Conservation (phyloP, 2,888 invertebrate species). For the Linnaemya vulpina region DNA sequence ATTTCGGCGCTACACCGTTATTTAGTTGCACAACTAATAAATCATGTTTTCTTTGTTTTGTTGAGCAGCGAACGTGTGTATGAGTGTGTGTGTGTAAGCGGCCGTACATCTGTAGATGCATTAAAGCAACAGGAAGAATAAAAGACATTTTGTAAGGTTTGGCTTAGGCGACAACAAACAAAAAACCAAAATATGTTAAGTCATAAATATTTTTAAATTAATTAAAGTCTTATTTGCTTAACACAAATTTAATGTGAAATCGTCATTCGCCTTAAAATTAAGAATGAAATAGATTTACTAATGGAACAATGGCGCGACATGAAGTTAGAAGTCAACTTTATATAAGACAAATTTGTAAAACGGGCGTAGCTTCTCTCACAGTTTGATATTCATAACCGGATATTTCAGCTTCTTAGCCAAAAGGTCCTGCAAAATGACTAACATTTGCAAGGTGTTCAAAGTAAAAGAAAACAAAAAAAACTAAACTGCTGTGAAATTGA, state of each 20-base stretch:
- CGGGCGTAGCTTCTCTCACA: conserved; percentile 3
- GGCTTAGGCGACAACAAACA: conserved; percentile 16
- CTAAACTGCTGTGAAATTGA: conserved; percentile 25
- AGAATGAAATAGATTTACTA: not conserved
- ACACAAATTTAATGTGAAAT: not conserved
- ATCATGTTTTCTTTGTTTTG: conserved; percentile 41
- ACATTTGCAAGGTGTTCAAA: conserved; percentile 20
- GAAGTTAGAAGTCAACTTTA: not conserved
- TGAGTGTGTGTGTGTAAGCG: not conserved
- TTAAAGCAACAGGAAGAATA: conserved; percentile 49
- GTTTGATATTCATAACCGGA: conserved; percentile 51
- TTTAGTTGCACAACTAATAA: conserved; percentile 54
- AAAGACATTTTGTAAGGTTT: conserved; percentile 37
- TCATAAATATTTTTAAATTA: conserved; percentile 26
- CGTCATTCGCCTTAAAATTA: not conserved
- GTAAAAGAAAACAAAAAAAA: not conserved
- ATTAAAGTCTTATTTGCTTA: conserved; percentile 16
- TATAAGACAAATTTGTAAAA: not conserved
- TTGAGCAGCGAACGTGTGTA: not conserved
- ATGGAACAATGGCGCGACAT: conserved; percentile 16
- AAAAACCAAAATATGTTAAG: not conserved
- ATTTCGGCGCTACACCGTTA: conserved; percentile 44
- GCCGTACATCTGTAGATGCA: not conserved
- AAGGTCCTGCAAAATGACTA: conserved; percentile 15
- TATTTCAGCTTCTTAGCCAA: conserved; percentile 56